Evolutionary conservation across 2,113 vertebrate genomes (phyloP), one percentile per base, ranked within the genome.

Genomic region (Pomatorhinus ruficollis): DNA sequence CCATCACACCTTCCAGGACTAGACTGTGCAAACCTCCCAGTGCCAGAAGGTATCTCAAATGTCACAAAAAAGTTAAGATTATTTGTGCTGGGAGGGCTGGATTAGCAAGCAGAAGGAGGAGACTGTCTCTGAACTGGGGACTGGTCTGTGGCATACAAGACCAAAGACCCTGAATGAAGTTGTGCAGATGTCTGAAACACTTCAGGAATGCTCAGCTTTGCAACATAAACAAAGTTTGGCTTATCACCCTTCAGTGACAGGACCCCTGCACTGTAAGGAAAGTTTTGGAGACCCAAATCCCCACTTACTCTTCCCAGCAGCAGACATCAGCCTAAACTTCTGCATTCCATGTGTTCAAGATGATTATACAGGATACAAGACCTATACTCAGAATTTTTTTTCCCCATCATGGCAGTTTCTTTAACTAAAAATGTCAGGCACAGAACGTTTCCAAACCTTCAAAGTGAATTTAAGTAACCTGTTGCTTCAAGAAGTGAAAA

Each of bases 11-110:
- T 53, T 72, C 28, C 50, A 59, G 83, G 63, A 28, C 71, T 6
- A 40, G 59, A 33, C 54, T 6, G 3, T 30, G 47, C 0, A 0
- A 72, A 75, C 15, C 42, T 70, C 59, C 8, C 63, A 33, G 31
- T 5, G 24, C 45, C 25, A 10, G 50, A 81, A 66, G 53, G 12
- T 14, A 66, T 70, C 35, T 80, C 56, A 87, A 89, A 84, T 37
- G 42, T 42, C 79, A 86, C 20, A 37, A 68, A 25, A 83, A 79
- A 31, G 11, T 37, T 71, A 49, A 53, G 17, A 69, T 21, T 19
- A 28, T 57, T 61, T 64, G 21, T 0, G 4, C 30, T 52, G 39
- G 15, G 28, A 94, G 15, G 27, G n/a, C 17, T 66, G 57, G 21
- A 71, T 15, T 17, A 47, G 40, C 44, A 68, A 28, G 44, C 33